Evolutionary conservation across 1,140 invertebrate species (phyloP).

Genomic region (Drosophila trapezifrons): DNA sequence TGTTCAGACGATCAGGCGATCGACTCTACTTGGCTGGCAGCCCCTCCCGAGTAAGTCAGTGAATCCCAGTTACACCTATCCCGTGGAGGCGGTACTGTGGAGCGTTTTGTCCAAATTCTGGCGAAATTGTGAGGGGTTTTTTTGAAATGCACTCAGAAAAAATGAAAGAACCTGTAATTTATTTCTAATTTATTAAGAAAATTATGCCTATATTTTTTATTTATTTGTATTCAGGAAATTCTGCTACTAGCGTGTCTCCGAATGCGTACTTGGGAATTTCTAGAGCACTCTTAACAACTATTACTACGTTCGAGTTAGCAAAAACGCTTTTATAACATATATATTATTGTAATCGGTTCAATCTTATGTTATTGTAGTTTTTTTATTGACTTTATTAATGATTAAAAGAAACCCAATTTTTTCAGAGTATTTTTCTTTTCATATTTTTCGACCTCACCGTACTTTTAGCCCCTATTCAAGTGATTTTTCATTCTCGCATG

Average conservation of each 20-base stretch:
- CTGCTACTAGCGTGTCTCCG: too few species aligned
- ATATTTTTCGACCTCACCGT: neutral
- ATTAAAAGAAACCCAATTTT: neutral
- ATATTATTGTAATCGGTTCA: too few species aligned
- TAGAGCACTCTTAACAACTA: too few species aligned
- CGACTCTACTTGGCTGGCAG: slow-evolving; percentile 21
- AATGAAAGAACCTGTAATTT: too few species aligned
- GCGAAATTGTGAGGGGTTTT: neutral
- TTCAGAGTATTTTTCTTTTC: neutral
- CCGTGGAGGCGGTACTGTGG: slow-evolving; percentile 38
- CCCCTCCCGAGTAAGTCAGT: slow-evolving; percentile 8
- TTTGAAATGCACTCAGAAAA: neutral
- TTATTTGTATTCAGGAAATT: neutral
- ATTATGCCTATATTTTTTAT: neutral
- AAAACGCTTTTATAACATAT: too few species aligned
- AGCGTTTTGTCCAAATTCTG: slow-evolving; percentile 16
- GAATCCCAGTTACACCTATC: slow-evolving; percentile 43
- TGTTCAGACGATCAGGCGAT: slow-evolving; percentile 67
- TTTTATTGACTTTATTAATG: neutral
- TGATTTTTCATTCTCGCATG: slow-evolving; percentile 1
- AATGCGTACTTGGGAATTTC: too few species aligned
- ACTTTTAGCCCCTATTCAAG: neutral
- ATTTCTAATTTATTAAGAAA: neutral
- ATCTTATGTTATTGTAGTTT: too few species aligned
- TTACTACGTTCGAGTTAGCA: too few species aligned